Conservation (phyloP, 2,113 vertebrate species). For the Etheostoma cragini region DNA sequence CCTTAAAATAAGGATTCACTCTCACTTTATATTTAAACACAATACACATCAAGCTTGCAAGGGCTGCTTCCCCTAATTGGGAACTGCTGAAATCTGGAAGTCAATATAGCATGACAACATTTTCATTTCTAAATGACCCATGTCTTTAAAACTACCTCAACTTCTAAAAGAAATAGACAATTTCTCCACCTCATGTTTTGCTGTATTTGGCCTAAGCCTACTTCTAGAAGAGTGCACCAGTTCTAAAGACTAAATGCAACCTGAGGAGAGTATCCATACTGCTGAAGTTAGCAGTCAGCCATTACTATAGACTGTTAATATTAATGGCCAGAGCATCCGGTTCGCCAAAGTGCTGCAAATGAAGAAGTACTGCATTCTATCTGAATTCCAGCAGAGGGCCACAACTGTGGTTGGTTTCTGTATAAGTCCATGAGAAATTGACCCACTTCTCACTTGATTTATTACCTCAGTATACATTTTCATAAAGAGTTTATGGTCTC, state of each 20-base stretch:
- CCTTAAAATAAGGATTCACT: neutral
- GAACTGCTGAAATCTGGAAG: neutral
- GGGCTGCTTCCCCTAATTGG: neutral
- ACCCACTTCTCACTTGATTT: too few relatives aligned
- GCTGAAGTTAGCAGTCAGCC: neutral
- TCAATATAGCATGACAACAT: neutral
- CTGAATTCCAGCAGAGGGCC: too few relatives aligned
- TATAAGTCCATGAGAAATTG: too few relatives aligned
- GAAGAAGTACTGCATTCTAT: too few relatives aligned
- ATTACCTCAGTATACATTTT: too few relatives aligned
- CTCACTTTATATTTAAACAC: neutral
- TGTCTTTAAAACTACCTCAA: neutral
- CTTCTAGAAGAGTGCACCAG: conserved; percentile 21
- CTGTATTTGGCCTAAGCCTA: conserved; percentile 1
- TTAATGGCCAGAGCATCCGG: too few relatives aligned
- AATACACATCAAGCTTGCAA: neutral
- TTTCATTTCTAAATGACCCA: neutral
- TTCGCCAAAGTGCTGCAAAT: too few relatives aligned
- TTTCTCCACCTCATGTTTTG: neutral
- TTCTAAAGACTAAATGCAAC: conserved; percentile 14
- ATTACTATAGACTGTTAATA: too few relatives aligned
- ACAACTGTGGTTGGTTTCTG: too few relatives aligned
- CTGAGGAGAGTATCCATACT: neutral
- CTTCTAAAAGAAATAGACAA: neutral
- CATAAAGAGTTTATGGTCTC: too few relatives aligned